Conservation (phyloP, 1,140 invertebrate genomes). For the Colletes latitarsis region DNA sequence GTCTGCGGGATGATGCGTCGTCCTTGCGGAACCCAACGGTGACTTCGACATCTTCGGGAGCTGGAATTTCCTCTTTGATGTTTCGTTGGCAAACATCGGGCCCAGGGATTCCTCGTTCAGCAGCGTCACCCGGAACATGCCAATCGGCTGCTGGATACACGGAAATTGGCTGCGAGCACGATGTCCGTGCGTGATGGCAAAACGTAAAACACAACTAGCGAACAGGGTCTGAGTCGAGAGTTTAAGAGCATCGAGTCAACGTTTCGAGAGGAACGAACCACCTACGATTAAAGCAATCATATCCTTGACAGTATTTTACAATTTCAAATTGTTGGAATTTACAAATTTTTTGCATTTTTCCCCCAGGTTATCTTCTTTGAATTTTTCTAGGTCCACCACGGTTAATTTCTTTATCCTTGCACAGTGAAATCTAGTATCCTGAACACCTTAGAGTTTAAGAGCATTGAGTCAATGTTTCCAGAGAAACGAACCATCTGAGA, state of each 20-base stretch:
- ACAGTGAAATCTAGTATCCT: too few relatives aligned
- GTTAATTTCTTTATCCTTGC: too few relatives aligned
- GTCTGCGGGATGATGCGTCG: conserved; percentile 17
- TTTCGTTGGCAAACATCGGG: not conserved
- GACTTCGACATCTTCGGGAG: conserved; percentile 27
- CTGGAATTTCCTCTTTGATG: conserved; percentile 36
- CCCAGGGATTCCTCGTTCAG: conserved; percentile 19
- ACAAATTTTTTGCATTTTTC: too few relatives aligned
- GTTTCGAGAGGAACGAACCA: not conserved
- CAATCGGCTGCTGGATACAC: not conserved
- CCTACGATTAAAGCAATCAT: too few relatives aligned
- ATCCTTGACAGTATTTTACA: too few relatives aligned
- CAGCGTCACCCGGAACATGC: conserved; percentile 14
- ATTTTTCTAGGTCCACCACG: too few relatives aligned
- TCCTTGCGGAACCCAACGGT: conserved; percentile 23
- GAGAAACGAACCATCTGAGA: too few relatives aligned
- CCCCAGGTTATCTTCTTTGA: too few relatives aligned
- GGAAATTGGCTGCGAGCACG: not conserved
- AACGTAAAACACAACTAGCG: not conserved
- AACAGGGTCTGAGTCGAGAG: not conserved
- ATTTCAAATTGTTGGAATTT: too few relatives aligned
- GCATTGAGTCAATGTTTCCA: too few relatives aligned
- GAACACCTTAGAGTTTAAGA: too few relatives aligned
- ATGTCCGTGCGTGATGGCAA: not conserved
- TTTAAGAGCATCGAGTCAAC: not conserved